Evolutionary conservation across 2,888 invertebrate genomes (phyloP).

Genomic region (Andrena fulva): DNA sequence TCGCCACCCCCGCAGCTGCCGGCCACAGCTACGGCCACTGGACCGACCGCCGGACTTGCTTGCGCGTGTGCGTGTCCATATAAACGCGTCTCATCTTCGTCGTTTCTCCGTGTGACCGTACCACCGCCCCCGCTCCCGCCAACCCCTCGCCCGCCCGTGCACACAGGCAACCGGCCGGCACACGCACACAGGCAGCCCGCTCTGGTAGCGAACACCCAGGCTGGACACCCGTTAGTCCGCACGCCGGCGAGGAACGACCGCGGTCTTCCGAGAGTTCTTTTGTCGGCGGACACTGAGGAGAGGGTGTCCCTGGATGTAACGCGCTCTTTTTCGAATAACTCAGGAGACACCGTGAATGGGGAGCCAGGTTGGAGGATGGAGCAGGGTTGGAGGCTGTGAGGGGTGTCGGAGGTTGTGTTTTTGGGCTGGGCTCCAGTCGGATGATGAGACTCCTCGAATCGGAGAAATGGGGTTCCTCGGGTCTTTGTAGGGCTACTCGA

Average conservation of each 20-base stretch:
- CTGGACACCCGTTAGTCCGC: slow-evolving; percentile 49
- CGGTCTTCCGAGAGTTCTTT: slow-evolving; percentile 45
- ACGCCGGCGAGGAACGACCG: slow-evolving; percentile 24
- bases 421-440: not conserved
- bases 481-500: not conserved
- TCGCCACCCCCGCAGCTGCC: slow-evolving; percentile 82
- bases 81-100: slow-evolving; percentile 76
- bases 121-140: not conserved
- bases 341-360: slow-evolving; percentile 10
- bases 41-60: slow-evolving; percentile 83
- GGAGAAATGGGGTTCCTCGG: not conserved
- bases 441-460: not conserved
- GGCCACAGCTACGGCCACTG: slow-evolving; percentile 84
- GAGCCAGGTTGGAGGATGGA: not conserved
- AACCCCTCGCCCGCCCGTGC: slow-evolving; percentile 7
- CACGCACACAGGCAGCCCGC: slow-evolving; percentile 8
- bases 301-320: slow-evolving; percentile 28
- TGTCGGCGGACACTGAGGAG: slow-evolving; percentile 15
- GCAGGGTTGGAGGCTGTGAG: not conserved
- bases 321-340: slow-evolving; percentile 21
- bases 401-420: slow-evolving; percentile 16
- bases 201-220: slow-evolving; percentile 29
- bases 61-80: slow-evolving; percentile 78
- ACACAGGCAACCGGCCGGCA: too few species aligned
- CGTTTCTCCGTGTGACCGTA: slow-evolving; percentile 60